Base-by-base conservation (phyloP, 2,797 vertebrate species). In the Clarias laeviceps region DNA sequence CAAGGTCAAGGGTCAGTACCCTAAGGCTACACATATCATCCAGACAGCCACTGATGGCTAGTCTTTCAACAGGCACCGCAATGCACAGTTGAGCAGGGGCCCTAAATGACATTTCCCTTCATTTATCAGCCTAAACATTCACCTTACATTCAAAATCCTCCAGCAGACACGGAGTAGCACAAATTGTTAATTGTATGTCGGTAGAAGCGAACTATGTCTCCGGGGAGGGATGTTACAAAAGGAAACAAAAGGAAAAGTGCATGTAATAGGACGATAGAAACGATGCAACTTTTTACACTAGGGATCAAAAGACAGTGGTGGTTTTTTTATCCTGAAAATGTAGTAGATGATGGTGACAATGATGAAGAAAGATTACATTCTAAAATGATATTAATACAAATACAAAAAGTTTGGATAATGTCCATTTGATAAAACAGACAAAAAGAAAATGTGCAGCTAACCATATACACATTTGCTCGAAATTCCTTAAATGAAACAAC, bases 1-100 rank as follows among this genome's bases (percentile, higher is more conserved):
- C 87, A 90, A 89, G 93, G 92, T 88, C 88, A 91, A 88, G 92
- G 93, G 94, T 94, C 93, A 87, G 45, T 83, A 91, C 92, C 92
- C 92, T 87, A 85, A 84, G 88, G 88, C 89, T 82, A 45, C 80
- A 90, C 57, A 88, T 89, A 91, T 88, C 90, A 88, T 90, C 88
- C 87, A 89, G 84, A 91, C 89, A 90, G 90, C 89, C 91, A 90
- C 80, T 86, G 89, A 92, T 66, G 89, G 91, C 54, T 70, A 82
- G 84, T 89, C 90, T 90, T 86, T 89, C 85, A 90, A 88, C 89
- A 88, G 82, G 69, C 62, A 88, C 64, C 85, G 87, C 65, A 69
- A 77, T 82, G 76, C 86, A 86, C 61, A 79, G 82, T 79, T 80
- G 80, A 83, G 81, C 3, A 69, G 66, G 73, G 80, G 76, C 29